Evolutionary conservation across 2,888 invertebrate species (phyloP), one percentile per base, ranked within the genome.

Genomic region (Mythimna loreyi): DNA sequence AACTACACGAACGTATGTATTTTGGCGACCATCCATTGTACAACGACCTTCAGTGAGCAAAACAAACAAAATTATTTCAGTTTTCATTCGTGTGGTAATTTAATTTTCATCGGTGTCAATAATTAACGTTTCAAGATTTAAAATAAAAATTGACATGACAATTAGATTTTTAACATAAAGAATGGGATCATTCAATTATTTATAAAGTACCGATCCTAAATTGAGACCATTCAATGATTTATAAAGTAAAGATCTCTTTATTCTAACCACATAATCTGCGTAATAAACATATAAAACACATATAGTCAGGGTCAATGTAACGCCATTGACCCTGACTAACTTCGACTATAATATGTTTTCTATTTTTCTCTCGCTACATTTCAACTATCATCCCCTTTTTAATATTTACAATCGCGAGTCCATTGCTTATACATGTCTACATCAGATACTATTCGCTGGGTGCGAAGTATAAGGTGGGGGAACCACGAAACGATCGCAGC

Each of bases 401-500:
- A 16, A 40, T 16, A 40, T 40, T 13, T 36, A 40, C 40, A 40
- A 40, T 16, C 13, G 19, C 0, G 13, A 40, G 16, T 40, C 3
- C 7, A 33, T 33, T 33, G 33, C 8, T 33, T 33, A 6, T 8
- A 33, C 33, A 33, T 33, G 33, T 33, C 6, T 78, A 50, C 58
- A 67, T 78, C 79, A 74, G 79, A 74, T 62, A 66, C 16, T 49
- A 47, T n/a, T n/a, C n/a, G n/a, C n/a, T n/a, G n/a, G n/a, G n/a
- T n/a, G n/a, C n/a, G n/a, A n/a, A n/a, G n/a, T n/a, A n/a, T n/a
- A n/a, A n/a, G n/a, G n/a, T n/a, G n/a, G n/a, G n/a, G n/a, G n/a
- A n/a, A n/a, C n/a, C n/a, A n/a, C n/a, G n/a, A n/a, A n/a, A n/a
- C n/a, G n/a, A n/a, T n/a, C n/a, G n/a, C n/a, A n/a, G n/a, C n/a